Conservation (phyloP, 2,113 vertebrate genomes). For the Microcebus lehilahytsara region DNA sequence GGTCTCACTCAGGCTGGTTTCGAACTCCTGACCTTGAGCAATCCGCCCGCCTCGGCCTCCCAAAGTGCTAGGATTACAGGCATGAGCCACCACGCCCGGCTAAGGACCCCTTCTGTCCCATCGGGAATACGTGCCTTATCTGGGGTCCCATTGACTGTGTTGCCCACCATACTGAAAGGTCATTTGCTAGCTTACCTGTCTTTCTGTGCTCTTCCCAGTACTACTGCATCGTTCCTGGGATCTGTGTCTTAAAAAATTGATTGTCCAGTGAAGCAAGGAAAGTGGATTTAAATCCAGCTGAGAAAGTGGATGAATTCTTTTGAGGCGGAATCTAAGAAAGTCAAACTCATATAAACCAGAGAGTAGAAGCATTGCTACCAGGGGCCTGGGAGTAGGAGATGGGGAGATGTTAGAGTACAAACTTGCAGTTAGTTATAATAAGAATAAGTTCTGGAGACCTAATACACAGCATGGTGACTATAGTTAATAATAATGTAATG, state of each 20-base stretch:
- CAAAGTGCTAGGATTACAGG: no score
- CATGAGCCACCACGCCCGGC: no score
- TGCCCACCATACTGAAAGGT: not conserved
- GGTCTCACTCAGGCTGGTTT: no score
- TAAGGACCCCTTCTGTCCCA: not conserved
- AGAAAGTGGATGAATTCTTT: not conserved
- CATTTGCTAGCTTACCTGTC: not conserved
- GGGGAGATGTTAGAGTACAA: not conserved
- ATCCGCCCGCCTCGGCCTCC: no score
- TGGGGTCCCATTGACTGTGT: not conserved
- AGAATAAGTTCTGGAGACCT: not conserved
- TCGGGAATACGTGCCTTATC: not conserved
- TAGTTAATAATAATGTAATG: not conserved
- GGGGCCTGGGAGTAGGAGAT: not conserved
- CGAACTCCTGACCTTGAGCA: no score
- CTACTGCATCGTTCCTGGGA: not conserved
- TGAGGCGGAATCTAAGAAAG: not conserved
- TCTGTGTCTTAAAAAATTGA: not conserved
- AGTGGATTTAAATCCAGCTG: not conserved
- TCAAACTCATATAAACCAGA: not conserved
- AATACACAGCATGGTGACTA: not conserved
- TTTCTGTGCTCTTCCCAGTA: fast-evolving
- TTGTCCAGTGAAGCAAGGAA: not conserved
- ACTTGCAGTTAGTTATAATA: not conserved
- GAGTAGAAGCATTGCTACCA: not conserved